Percentiles rank a stretch among this genome's conserved stretches.
These are phyloP conservation scores for Drosophila triauraria DNA, from an alignment of 1,140 invertebrate genomes.

Conservation along the genomic window DNA sequence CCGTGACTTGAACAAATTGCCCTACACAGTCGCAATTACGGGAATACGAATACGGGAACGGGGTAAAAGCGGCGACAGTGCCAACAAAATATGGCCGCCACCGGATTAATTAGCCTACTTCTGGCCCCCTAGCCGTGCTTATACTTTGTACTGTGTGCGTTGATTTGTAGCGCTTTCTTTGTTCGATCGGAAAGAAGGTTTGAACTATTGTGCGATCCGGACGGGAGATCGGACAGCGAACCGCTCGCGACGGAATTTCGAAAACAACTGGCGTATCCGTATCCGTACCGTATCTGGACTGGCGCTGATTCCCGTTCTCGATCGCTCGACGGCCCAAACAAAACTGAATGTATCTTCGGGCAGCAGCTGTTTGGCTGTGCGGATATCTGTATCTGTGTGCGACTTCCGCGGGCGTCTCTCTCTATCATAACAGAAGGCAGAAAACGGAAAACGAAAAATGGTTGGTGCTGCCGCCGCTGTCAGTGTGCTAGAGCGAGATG, in stretches of 20 bases:
- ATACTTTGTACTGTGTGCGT: slow-evolving; percentile 30
- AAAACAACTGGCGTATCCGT: slow-evolving; percentile 60
- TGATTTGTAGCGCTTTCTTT: slow-evolving; percentile 15
- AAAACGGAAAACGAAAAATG: slow-evolving; percentile 51
- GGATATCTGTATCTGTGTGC: neutral
- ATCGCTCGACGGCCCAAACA: slow-evolving; percentile 15
- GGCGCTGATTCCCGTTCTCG: slow-evolving; percentile 11
- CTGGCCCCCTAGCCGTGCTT: neutral
- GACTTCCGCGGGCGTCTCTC: slow-evolving; percentile 3
- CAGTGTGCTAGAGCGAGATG: slow-evolving; percentile 31
- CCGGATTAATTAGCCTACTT: slow-evolving; percentile 26
- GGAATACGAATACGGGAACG: slow-evolving; percentile 5
- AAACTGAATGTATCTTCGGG: slow-evolving; percentile 14
- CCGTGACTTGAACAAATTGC: slow-evolving; percentile 65
- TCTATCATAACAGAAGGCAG: slow-evolving; percentile 1
- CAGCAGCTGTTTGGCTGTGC: slow-evolving; percentile 8
- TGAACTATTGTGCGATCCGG: slow-evolving; percentile 41
- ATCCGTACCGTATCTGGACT: slow-evolving; percentile 7
- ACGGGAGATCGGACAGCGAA: slow-evolving; percentile 47
- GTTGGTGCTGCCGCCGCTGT: slow-evolving; percentile 34
- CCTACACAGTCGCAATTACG: slow-evolving; percentile 41
- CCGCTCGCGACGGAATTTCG: slow-evolving; percentile 61
- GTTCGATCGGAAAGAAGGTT: slow-evolving; percentile 23
- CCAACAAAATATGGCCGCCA: slow-evolving; percentile 41
- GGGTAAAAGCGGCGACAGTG: slow-evolving; percentile 21